These are phyloP conservation scores for Meloidogyne exigua DNA, from an alignment of 1,140 invertebrate species.

Conservation along the genomic window DNA sequence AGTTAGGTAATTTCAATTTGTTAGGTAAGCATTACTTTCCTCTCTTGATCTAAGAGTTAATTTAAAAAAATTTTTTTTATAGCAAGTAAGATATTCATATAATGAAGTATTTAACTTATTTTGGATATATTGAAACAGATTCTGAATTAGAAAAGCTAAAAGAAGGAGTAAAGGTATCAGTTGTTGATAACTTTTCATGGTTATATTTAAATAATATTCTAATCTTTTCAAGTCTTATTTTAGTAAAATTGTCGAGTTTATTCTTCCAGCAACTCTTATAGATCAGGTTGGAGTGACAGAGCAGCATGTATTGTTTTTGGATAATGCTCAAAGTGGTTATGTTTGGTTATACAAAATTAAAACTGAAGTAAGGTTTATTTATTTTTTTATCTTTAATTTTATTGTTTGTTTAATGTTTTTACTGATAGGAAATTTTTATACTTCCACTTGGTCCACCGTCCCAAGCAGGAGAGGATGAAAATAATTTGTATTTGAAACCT, in stretches of 20 bases:
- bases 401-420: neutral
- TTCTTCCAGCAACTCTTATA: neutral
- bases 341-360: neutral
- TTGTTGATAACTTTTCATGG: neutral
- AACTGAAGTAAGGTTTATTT: neutral
- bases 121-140: neutral
- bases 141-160: neutral
- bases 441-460: neutral
- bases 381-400: too few relatives aligned
- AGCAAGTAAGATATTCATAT: neutral
- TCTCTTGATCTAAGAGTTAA: too few relatives aligned
- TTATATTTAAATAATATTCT: neutral
- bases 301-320: neutral
- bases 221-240: neutral
- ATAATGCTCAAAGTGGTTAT: neutral
- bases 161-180: neutral
- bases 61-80: too few relatives aligned
- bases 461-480: neutral
- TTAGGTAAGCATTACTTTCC: too few relatives aligned
- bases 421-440: neutral
- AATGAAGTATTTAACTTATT: neutral
- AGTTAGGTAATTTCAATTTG: too few relatives aligned
- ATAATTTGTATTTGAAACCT: neutral
- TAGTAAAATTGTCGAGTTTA: neutral
- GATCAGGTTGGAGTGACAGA: neutral